Conservation (phyloP, 2,888 invertebrate species). For the Coleophora deauratella region DNA sequence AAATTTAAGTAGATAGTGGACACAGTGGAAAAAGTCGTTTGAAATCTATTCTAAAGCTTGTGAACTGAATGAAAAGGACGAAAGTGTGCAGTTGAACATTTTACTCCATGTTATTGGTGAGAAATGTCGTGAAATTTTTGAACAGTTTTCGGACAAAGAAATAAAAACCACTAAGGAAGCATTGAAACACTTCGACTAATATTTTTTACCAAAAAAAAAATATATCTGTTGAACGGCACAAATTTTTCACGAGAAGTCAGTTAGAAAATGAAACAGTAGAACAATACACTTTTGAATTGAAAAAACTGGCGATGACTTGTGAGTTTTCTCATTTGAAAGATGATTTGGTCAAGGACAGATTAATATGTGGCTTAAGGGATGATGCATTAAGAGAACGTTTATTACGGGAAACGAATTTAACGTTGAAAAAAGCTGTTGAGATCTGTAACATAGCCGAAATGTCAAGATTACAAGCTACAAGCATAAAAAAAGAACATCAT, state of each 20-base stretch:
- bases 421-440: slow-evolving; percentile 5
- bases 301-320: slow-evolving; percentile 3
- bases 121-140: no score
- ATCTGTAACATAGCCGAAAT: slow-evolving; percentile 7
- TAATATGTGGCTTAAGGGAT: slow-evolving; percentile 5
- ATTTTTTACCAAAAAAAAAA: slow-evolving; percentile 3
- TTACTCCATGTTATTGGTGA: slow-evolving; percentile 7
- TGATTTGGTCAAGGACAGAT: slow-evolving; percentile 5
- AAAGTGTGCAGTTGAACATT: no score
- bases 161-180: no score
- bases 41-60: no score
- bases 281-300: slow-evolving; percentile 6
- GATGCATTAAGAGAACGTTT: slow-evolving; percentile 3
- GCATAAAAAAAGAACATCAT: slow-evolving; percentile 5
- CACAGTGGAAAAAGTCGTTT: slow-evolving; percentile 4
- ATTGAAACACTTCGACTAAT: no score
- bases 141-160: no score
- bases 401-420: slow-evolving; percentile 7
- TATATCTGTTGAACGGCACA: slow-evolving; percentile 4
- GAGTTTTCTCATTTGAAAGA: slow-evolving; percentile 4
- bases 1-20: slow-evolving; percentile 4
- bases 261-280: slow-evolving; percentile 5
- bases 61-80: no score
- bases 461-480: slow-evolving; percentile 2
- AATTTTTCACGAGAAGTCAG: slow-evolving; percentile 5